Percentiles rank a stretch among this genome's conserved stretches.
These are phyloP conservation scores for Catocala fraxini DNA, from an alignment of 2,888 invertebrate species.

Conservation along the genomic window DNA sequence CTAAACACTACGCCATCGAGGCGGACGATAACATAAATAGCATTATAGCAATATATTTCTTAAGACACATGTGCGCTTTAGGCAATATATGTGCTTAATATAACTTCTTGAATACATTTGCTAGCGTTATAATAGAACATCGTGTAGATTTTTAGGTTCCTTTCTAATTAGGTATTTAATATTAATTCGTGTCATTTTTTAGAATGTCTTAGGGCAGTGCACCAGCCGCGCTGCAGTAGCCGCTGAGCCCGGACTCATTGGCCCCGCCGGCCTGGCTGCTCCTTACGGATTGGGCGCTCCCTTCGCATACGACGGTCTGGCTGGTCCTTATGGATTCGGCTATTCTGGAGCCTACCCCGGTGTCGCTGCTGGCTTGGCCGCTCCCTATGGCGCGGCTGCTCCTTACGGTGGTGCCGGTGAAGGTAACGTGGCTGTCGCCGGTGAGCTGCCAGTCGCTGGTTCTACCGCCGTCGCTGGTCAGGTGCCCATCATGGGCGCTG, in stretches of 20 bases:
- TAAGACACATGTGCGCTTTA: too few species aligned
- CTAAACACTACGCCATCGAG: too few species aligned
- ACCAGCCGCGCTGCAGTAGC: constrained; percentile 26
- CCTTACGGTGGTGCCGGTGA: constrained; percentile 47
- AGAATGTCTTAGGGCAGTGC: constrained; percentile 44
- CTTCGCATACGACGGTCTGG: constrained; percentile 5
- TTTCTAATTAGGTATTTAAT: too few species aligned
- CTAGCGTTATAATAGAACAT: too few species aligned
- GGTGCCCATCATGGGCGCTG: constrained; percentile 55
- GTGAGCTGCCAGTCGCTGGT: constrained; percentile 56
- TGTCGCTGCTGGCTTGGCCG: background rate
- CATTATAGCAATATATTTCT: too few species aligned
- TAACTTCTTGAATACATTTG: too few species aligned
- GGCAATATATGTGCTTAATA: too few species aligned
- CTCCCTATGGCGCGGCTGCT: constrained; percentile 7
- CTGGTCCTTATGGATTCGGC: constrained; percentile 5
- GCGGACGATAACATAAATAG: too few species aligned
- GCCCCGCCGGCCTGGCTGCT: constrained; percentile 3
- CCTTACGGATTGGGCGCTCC: constrained; percentile 8
- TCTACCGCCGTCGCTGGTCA: constrained; percentile 53
- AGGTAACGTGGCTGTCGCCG: constrained; percentile 52
- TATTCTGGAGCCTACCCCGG: constrained; percentile 5
- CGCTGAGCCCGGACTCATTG: background rate
- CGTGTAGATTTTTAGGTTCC: too few species aligned
- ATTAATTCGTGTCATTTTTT: background rate